Conservation (phyloP, 2,113 vertebrate species). For the Trichomycterus rosablanca region DNA sequence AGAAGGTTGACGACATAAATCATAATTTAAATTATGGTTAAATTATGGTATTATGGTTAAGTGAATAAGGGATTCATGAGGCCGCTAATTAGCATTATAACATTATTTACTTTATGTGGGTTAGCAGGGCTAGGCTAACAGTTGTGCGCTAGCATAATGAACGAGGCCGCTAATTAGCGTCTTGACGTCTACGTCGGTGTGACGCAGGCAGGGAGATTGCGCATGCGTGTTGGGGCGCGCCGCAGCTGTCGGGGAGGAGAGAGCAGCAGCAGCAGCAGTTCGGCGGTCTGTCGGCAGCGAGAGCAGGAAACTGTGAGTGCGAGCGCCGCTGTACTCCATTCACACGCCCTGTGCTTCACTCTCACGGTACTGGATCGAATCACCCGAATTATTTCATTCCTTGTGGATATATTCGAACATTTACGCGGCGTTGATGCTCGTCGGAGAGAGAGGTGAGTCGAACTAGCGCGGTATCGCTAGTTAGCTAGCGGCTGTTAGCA, state of each 20-base stretch:
- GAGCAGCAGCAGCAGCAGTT: neutral
- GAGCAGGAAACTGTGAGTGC: neutral
- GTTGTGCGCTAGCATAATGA: neutral
- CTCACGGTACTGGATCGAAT: neutral
- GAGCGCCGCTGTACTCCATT: neutral
- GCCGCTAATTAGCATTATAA: too few species aligned
- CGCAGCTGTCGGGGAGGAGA: neutral
- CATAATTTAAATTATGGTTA: too few species aligned
- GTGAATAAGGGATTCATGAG: too few species aligned
- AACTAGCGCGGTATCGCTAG: neutral
- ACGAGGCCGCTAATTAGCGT: neutral
- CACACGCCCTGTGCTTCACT: neutral
- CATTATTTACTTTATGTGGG: too few species aligned
- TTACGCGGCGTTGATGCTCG: neutral
- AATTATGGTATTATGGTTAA: too few species aligned
- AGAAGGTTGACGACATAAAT: too few species aligned
- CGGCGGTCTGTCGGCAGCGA: too few species aligned
- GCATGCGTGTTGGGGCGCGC: neutral
- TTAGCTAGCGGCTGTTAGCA: neutral
- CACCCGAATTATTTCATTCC: neutral
- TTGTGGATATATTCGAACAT: neutral
- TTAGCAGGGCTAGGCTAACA: too few species aligned
- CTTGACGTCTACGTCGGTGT: neutral
- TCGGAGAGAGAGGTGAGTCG: neutral
- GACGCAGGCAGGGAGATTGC: neutral